phyloP scores from a whole-genome alignment of 2,113 vertebrate genomes.

The Odontophorus gujanensis region DNA sequence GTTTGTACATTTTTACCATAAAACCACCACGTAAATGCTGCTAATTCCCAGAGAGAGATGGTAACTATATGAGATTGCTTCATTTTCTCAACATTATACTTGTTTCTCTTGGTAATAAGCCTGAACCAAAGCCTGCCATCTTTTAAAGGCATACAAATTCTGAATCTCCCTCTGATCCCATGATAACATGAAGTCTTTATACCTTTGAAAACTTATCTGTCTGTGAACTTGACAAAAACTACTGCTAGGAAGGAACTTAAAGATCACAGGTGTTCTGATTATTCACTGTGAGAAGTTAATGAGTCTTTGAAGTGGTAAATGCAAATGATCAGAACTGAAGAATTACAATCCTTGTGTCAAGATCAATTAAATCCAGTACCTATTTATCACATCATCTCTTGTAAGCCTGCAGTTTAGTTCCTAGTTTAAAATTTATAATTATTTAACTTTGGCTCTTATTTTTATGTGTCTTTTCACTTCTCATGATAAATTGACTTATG shows the following conservation, averaged over 20 bases:
- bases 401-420: slow-evolving; percentile 11
- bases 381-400: background rate
- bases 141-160: background rate
- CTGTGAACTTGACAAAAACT: slow-evolving; percentile 4
- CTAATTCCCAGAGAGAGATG: background rate
- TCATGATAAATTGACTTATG: background rate
- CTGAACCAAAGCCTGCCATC: background rate
- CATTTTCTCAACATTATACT: background rate
- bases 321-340: slow-evolving; percentile 23
- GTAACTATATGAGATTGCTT: background rate
- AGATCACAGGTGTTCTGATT: slow-evolving; percentile 51
- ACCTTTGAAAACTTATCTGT: background rate
- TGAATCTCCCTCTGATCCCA: background rate
- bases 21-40: background rate
- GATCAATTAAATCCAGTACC: slow-evolving; percentile 27
- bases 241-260: slow-evolving; percentile 18
- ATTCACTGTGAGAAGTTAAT: slow-evolving; percentile 54
- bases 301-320: slow-evolving; percentile 51
- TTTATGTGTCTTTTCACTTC: slow-evolving; percentile 13
- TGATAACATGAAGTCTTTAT: background rate
- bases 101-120: background rate
- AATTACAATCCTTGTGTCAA: slow-evolving; percentile 40
- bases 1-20: background rate
- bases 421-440: background rate
- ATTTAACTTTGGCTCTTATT: background rate